A percentile compares a stretch with the other conserved stretches of the same genome.
phyloP scores from a whole-genome alignment of 2,888 invertebrate genomes.

The Idaea biselata region DNA sequence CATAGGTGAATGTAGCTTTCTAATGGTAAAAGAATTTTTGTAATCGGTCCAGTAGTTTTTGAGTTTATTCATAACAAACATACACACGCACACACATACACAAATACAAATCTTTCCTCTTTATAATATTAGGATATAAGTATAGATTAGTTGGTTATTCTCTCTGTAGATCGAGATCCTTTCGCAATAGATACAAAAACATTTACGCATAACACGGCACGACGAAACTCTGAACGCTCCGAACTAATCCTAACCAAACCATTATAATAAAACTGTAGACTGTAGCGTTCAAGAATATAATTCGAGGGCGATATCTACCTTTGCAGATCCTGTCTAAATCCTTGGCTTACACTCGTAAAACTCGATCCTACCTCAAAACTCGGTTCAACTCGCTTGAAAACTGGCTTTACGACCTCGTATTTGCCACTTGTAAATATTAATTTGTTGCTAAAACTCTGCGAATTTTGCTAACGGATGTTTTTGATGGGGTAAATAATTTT shows the following conservation, averaged over 20 bases:
- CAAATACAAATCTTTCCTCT: too few relatives aligned
- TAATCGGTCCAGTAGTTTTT: too few relatives aligned
- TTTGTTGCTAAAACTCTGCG: constrained; percentile 33
- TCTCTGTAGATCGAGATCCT: neutral
- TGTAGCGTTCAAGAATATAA: constrained; percentile 5
- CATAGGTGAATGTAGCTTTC: too few relatives aligned
- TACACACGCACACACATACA: too few relatives aligned
- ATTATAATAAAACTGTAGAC: constrained; percentile 9
- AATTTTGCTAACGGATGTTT: constrained; percentile 30
- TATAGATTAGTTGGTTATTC: neutral
- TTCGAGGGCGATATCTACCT: constrained; percentile 18
- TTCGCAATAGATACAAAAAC: neutral
- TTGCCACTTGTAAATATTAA: constrained; percentile 40
- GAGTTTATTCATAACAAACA: too few relatives aligned
- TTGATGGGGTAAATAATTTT: constrained; percentile 29
- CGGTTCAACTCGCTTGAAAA: constrained; percentile 9
- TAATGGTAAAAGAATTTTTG: too few relatives aligned
- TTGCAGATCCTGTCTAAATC: constrained; percentile 22
- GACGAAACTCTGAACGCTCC: constrained; percentile 11
- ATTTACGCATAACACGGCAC: neutral
- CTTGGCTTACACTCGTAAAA: constrained; percentile 35
- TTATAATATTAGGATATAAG: too few relatives aligned
- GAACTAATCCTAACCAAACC: constrained; percentile 8
- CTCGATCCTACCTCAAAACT: constrained; percentile 27
- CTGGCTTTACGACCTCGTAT: constrained; percentile 32